Conservation (phyloP, 2,113 vertebrate genomes). For the Sitta europaea region DNA sequence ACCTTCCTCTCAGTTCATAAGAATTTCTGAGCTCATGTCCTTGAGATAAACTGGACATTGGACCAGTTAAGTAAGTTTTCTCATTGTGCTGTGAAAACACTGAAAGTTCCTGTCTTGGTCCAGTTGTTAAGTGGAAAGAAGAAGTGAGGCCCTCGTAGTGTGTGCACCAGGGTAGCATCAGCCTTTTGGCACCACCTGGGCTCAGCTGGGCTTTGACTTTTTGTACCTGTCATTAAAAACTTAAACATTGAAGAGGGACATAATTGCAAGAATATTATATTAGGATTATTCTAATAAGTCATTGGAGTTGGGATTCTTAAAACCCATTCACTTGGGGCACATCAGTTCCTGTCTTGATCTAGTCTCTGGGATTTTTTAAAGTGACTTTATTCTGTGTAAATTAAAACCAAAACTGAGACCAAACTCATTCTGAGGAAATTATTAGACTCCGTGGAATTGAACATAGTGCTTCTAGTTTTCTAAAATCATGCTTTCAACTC, state of each 20-base stretch:
- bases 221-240: not conserved
- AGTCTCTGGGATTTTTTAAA: not conserved
- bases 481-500: not conserved
- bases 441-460: not conserved
- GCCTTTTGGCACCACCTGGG: not conserved
- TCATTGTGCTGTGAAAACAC: not conserved
- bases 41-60: not conserved
- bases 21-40: not conserved
- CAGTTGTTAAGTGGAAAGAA: rapidly evolving
- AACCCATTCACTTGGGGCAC: not conserved
- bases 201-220: not conserved
- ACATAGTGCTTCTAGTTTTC: not conserved
- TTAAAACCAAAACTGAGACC: not conserved
- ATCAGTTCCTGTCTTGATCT: not conserved
- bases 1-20: not conserved
- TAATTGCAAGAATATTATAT: not conserved
- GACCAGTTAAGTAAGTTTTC: not conserved
- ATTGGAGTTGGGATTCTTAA: not conserved
- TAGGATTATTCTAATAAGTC: not conserved
- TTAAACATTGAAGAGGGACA: not conserved
- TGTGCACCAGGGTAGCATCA: not conserved
- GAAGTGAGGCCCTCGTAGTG: not conserved
- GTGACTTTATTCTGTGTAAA: not conserved
- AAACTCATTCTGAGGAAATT: not conserved
- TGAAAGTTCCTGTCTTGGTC: not conserved